phyloP scores from a whole-genome alignment of 2,113 vertebrate species.

The Psephotus haematonotus region DNA sequence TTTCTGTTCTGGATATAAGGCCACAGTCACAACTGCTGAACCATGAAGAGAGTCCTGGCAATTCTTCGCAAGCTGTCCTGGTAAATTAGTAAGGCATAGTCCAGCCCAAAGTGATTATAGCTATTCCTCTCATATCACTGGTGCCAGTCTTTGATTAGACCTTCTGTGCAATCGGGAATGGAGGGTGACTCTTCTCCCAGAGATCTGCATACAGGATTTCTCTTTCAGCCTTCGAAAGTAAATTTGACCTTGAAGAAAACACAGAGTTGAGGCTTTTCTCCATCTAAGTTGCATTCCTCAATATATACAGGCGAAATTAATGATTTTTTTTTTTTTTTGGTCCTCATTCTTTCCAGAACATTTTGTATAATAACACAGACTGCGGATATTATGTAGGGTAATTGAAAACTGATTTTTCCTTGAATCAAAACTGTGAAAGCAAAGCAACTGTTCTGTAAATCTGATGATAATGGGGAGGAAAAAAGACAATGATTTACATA shows the following conservation, averaged over 20 bases:
- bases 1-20: background rate
- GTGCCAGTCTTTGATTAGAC: background rate
- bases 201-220: background rate
- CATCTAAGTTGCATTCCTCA: background rate
- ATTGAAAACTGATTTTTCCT: background rate
- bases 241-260: background rate
- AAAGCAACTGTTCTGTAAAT: background rate
- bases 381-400: background rate
- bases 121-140: fast-evolving
- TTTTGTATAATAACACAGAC: background rate
- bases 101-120: background rate
- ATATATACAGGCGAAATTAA: background rate
- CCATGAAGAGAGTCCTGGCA: background rate
- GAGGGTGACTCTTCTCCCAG: background rate
- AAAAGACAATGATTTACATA: background rate
- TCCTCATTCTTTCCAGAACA: background rate
- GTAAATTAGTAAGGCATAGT: background rate
- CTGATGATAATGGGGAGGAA: background rate
- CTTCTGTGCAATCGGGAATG: fast-evolving
- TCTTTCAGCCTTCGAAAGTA: background rate
- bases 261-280: background rate
- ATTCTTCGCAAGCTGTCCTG: background rate
- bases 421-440: background rate
- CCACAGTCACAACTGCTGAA: background rate
- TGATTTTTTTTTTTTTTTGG: background rate